phyloP scores from a whole-genome alignment of 2,113 vertebrate genomes.

The Xiphophorus maculatus region DNA sequence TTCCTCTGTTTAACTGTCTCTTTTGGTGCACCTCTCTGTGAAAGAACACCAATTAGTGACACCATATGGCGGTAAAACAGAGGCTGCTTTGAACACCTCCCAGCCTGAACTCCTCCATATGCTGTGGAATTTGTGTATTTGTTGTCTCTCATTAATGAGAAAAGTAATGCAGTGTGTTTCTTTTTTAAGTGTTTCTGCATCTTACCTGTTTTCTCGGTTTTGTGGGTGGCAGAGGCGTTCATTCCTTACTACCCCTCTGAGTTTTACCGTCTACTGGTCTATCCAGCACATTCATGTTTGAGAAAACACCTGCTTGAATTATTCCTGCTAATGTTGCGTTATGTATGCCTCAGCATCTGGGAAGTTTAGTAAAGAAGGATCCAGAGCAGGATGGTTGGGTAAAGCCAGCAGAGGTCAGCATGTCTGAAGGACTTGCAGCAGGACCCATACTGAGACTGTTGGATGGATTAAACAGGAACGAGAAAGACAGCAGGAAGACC shows the following conservation, averaged over 20 bases:
- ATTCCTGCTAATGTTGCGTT: not conserved
- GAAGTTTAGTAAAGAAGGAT: slow-evolving; percentile 16
- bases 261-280: slow-evolving; percentile 40
- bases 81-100: slow-evolving; percentile 77
- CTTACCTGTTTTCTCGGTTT: slow-evolving; percentile 50
- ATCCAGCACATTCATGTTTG: slow-evolving; percentile 24
- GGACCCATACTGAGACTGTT: slow-evolving; percentile 21
- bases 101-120: slow-evolving; percentile 80
- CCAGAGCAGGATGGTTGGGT: slow-evolving; percentile 14
- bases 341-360: not conserved
- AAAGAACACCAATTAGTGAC: slow-evolving; percentile 81
- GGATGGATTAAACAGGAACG: slow-evolving; percentile 37
- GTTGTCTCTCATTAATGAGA: slow-evolving; percentile 74
- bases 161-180: slow-evolving; percentile 25
- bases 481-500: slow-evolving; percentile 32
- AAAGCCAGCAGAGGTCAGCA: slow-evolving; percentile 24
- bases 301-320: slow-evolving; percentile 44
- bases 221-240: slow-evolving; percentile 45
- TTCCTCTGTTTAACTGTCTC: slow-evolving; percentile 51
- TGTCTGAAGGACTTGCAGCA: slow-evolving; percentile 37
- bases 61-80: slow-evolving; percentile 79
- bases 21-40: slow-evolving; percentile 66
- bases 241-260: slow-evolving; percentile 17
- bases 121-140: slow-evolving; percentile 77
- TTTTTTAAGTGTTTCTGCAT: slow-evolving; percentile 46